phyloP scores from a whole-genome alignment of 2,888 invertebrate species.

The Furcula furcula region DNA sequence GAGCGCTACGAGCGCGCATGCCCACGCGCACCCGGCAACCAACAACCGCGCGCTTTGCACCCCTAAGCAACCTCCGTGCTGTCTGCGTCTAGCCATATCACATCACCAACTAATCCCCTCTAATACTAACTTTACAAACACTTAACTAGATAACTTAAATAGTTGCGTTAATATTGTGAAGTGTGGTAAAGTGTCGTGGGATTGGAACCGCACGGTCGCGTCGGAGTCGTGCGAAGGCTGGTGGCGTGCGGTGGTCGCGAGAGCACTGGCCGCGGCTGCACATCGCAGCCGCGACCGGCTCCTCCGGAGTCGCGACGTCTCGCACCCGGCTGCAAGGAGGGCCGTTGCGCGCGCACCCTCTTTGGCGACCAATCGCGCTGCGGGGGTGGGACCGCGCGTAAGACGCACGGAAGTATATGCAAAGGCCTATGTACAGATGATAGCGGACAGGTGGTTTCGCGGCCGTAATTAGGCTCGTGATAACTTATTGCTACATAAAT shows the following conservation, averaged over 20 bases:
- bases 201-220: conserved; percentile 27
- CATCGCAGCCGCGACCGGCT: conserved; percentile 70
- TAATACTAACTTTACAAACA: conserved; percentile 22
- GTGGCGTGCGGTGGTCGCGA: conserved; percentile 50
- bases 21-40: conserved; percentile 66
- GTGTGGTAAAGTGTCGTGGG: conserved; percentile 20
- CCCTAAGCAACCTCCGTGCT: conserved; percentile 33
- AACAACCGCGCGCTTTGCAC: conserved; percentile 40
- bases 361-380: conserved; percentile 62
- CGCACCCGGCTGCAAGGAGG: conserved; percentile 69
- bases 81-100: conserved; percentile 67
- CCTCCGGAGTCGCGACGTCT: conserved; percentile 64
- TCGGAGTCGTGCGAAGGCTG: conserved; percentile 16
- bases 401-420: conserved; percentile 81
- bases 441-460: conserved; percentile 81
- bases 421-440: conserved; percentile 81
- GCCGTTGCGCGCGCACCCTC: conserved; percentile 73
- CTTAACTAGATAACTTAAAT: conserved; percentile 19
- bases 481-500: conserved; percentile 79
- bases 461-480: conserved; percentile 78
- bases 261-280: conserved; percentile 63
- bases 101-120: conserved; percentile 59
- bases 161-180: conserved; percentile 10
- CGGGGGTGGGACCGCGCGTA: conserved; percentile 76
- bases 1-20: conserved; percentile 61